Conservation (phyloP, 2,113 vertebrate species). For the Prunella fulvescens region DNA sequence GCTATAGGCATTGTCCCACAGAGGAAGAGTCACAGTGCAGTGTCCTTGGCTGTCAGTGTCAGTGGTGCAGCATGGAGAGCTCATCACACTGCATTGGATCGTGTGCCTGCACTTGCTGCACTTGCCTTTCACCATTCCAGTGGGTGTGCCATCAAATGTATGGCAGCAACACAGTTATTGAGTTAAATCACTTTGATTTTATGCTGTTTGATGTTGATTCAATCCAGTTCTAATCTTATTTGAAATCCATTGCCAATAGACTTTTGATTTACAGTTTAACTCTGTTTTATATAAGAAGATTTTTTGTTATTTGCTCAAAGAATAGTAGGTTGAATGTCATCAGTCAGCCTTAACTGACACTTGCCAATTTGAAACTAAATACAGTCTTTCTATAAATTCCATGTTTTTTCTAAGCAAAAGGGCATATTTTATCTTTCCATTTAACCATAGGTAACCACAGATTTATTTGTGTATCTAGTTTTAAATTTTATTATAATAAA, state of each 20-base stretch:
- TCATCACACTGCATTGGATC: not conserved
- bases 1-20: not conserved
- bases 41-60: not conserved
- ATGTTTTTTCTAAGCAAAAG: not conserved
- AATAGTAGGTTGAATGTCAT: not conserved
- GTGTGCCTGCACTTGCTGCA: fast-evolving
- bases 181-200: not conserved
- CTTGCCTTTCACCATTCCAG: not conserved
- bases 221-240: not conserved
- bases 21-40: not conserved
- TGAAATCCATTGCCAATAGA: not conserved
- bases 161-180: not conserved
- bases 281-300: not conserved
- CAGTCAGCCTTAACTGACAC: not conserved
- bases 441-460: not conserved
- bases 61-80: not conserved
- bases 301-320: not conserved
- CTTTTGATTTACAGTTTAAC: not conserved
- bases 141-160: not conserved
- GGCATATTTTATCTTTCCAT: not conserved
- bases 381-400: not conserved
- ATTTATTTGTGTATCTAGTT: not conserved
- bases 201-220: not conserved
- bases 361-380: not conserved
- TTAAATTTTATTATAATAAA: not conserved